Evolutionary conservation across 2,888 invertebrate genomes (phyloP), one percentile per base, ranked within the genome.

Genomic region (Steromphala cineraria): DNA sequence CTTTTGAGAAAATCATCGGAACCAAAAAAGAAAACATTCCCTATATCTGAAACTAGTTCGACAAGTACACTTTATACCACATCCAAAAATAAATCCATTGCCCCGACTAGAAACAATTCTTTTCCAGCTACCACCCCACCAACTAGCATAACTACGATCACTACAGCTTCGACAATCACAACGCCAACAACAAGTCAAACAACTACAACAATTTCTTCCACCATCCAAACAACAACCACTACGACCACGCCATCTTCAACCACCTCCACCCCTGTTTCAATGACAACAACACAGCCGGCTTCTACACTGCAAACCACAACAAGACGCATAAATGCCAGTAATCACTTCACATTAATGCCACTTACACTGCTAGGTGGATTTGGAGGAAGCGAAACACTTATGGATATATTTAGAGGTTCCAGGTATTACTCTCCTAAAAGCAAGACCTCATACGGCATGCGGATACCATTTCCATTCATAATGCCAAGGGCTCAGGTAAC

Each of bases 161-260:
- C 75, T 24, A 46, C 75, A 75, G 21, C 52, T 62, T 21, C 74
- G 53, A 31, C 80, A n/a, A 55, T 67, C 19, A 40, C 19, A 40
- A 1, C 36, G 24, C 17, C 67, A 21, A 36, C 75, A 56, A 40
- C 53, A 21, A 40, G 21, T 28, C 13, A n/a, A 31, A 67, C 80
- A 21, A 67, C 67, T n/a, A 52, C 77, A 55, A 76, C 77, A 15
- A 67, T 55, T 80, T 55, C 77, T 28, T 24, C 75, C n/a, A 19
- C 76, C 7, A 13, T 15, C 52, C 28, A 52, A 67, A 67, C 53
- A 46, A 4, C 52, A 21, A 24, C 53, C 52, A 40, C 36, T 55
- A 46, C 55, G 52, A 74, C 78, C 21, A 46, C 10, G 13, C 1
- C 67, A 21, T 10, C 71, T 40, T 7, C 67, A 24, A 67, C 67